Conservation (phyloP, 2,888 invertebrate genomes). For the Diadegma fenestrale region DNA sequence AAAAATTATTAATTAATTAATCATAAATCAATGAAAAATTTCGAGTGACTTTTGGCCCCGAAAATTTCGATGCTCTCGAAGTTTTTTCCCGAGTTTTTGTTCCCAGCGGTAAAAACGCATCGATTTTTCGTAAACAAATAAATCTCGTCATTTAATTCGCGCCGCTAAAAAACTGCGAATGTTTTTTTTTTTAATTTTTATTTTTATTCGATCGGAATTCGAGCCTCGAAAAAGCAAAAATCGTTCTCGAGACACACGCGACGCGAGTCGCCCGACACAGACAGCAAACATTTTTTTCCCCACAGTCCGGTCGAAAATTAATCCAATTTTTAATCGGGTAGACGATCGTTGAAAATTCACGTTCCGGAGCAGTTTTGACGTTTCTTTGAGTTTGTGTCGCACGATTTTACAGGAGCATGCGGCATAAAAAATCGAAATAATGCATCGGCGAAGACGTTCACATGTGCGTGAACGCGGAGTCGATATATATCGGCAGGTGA, state of each 20-base stretch:
- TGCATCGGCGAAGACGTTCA: slow-evolving; percentile 15
- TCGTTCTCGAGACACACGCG: neutral
- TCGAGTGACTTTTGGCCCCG: neutral
- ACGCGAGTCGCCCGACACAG: neutral
- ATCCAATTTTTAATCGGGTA: too few species aligned
- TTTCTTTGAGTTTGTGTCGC: too few species aligned
- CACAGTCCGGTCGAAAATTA: neutral
- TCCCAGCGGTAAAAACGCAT: neutral
- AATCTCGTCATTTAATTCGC: too few species aligned
- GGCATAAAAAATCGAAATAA: neutral
- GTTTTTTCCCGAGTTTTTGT: neutral
- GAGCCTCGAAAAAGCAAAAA: too few species aligned
- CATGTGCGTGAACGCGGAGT: slow-evolving; percentile 35
- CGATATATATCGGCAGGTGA: slow-evolving; percentile 63
- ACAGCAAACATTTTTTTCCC: neutral
- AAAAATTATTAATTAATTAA: too few species aligned
- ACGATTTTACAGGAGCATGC: too few species aligned
- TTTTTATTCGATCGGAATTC: too few species aligned
- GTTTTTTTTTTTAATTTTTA: too few species aligned
- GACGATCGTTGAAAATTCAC: too few species aligned
- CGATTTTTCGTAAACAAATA: neutral
- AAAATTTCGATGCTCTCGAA: neutral
- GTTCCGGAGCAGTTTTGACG: too few species aligned
- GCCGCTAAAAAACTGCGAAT: too few species aligned
- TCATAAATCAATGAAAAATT: too few species aligned